Evolutionary conservation across 35 echinoderm and acorn worm genomes (phyloP).

Genomic region (Heliocidaris tuberculata): DNA sequence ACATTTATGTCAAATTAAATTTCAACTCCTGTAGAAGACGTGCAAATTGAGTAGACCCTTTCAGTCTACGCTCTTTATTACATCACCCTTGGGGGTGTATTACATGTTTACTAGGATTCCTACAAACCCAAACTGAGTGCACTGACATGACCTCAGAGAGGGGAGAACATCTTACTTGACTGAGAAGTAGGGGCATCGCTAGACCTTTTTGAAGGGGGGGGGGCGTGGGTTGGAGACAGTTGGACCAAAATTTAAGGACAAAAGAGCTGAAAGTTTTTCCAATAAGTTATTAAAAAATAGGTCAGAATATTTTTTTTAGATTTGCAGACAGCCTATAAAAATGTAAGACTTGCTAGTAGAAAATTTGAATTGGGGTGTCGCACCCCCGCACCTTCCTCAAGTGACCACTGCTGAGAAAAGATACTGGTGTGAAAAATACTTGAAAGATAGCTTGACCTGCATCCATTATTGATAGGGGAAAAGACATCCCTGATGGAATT

Average conservation of each 20-base stretch:
- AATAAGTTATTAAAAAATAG: no score
- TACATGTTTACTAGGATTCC: background rate
- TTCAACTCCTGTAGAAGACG: background rate
- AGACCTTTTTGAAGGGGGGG: no score
- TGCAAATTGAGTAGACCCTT: background rate
- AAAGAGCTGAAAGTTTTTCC: no score
- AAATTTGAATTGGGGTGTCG: no score
- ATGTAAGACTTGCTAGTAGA: no score
- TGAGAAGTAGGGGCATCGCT: background rate
- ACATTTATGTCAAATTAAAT: background rate
- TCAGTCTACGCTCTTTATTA: background rate
- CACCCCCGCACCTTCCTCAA: no score
- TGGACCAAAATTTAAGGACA: no score
- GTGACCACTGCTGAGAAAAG: background rate
- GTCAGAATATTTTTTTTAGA: no score
- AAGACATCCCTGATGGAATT: background rate
- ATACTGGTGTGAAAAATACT: background rate
- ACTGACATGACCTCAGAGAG: background rate
- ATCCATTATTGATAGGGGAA: background rate
- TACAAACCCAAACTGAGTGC: background rate
- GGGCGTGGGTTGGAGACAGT: no score
- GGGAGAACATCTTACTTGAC: background rate
- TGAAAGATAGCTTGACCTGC: conserved; percentile 8
- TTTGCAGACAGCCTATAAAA: no score
- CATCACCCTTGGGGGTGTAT: background rate